Evolutionary conservation across 2,797 vertebrate species (phyloP), one percentile per base, ranked within the genome.

Genomic region (Eidolon dupreanum): DNA sequence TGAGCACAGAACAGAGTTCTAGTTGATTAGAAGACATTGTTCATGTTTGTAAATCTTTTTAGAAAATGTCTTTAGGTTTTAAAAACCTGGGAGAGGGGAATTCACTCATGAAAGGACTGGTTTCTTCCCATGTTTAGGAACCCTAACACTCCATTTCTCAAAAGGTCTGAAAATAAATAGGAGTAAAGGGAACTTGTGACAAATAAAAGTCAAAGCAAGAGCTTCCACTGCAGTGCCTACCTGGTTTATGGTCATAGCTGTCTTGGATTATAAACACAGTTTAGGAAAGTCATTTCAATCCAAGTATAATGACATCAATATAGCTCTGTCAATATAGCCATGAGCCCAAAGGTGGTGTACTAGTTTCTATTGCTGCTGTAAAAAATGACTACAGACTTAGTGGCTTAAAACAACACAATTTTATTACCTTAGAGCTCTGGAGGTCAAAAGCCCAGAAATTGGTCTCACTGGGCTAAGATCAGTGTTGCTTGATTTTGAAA

Each of bases 401-500:
- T 49, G 82, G 17, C 53, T 87, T 91, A 59, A 91, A 93, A 85
- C 8, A 88, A 61, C 6, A 71, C 16, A 53, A 24, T 33, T 57
- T 82, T 78, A 75, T 87, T 51, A 68, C 28, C 13, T 90, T 57
- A 66, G 0, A 59, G 0, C 41, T 93, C 70, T 55, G 33, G 66
- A 88, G 28, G 20, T 55, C 68, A 74, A 36, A 94, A 88, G 31
- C 85, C 33, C 41, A 86, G 79, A 65, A 75, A 41, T 51, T 46
- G 81, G n/a, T 65, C 43, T 93, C 16, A 46, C 5, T 68, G 43
- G 81, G 24, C 46, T 57, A 93, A 90, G 71, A 53, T 75, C 51
- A 88, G 70, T 46, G 43, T 59, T 59, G 26, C 31, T 81, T 81
- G n/a, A 94, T 73, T 96, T 82, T 75, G 70, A 94, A 94, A 91